Evolutionary conservation across 1,140 invertebrate species (phyloP).

Genomic region (Leptinotarsa texana): DNA sequence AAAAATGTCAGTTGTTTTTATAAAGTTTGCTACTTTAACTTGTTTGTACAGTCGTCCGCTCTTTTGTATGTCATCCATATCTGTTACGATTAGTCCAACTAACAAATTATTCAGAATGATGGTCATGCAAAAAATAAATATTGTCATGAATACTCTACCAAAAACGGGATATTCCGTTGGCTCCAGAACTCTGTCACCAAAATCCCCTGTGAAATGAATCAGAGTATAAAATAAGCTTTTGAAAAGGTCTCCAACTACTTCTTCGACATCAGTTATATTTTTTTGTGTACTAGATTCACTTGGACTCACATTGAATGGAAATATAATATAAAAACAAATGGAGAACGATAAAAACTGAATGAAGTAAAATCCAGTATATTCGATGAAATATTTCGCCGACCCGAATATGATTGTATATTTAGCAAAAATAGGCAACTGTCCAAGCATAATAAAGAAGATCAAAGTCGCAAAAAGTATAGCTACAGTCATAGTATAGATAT

Average conservation of each 20-base stretch:
- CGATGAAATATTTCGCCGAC: slow-evolving; percentile 39
- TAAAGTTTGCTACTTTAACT: slow-evolving; percentile 37
- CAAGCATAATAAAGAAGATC: slow-evolving; percentile 35
- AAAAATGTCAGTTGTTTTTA: slow-evolving; percentile 31
- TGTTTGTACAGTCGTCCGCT: slow-evolving; percentile 35
- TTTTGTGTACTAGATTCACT: background rate
- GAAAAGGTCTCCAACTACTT: slow-evolving; percentile 17
- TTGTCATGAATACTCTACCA: slow-evolving; percentile 34
- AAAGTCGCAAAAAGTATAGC: slow-evolving; percentile 33
- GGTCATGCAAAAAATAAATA: slow-evolving; percentile 43
- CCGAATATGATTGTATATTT: slow-evolving; percentile 44
- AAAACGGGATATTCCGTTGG: slow-evolving; percentile 34
- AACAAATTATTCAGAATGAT: slow-evolving; percentile 43
- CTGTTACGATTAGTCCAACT: slow-evolving; percentile 40
- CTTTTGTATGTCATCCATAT: slow-evolving; percentile 42
- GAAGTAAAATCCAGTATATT: slow-evolving; percentile 41
- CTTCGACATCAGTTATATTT: slow-evolving; percentile 6
- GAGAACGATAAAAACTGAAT: slow-evolving; percentile 42
- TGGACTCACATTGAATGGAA: slow-evolving; percentile 14
- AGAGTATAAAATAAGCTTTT: slow-evolving; percentile 38
- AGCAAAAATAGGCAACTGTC: slow-evolving; percentile 36
- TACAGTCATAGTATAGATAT: slow-evolving; percentile 27
- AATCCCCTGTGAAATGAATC: slow-evolving; percentile 41
- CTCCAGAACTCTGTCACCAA: slow-evolving; percentile 29
- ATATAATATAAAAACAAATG: slow-evolving; percentile 41